These are phyloP conservation scores for Pitangus sulphuratus DNA, from an alignment of 2,797 vertebrate species.

Conservation along the genomic window DNA sequence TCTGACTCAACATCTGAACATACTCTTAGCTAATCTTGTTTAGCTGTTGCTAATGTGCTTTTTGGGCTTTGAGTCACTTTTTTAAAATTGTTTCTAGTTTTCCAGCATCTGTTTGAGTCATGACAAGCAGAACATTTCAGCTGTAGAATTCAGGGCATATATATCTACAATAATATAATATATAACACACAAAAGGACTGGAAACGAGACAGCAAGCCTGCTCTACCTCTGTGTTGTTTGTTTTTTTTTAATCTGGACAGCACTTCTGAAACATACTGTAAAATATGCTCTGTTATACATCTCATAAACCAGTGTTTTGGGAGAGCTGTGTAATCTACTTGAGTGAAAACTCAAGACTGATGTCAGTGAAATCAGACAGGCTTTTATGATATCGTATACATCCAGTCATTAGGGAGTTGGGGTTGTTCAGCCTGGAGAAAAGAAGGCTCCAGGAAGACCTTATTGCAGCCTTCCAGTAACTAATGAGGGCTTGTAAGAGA, in stretches of 20 bases:
- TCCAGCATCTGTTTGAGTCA: slow-evolving; percentile 1
- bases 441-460: neutral
- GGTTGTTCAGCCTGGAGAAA: neutral
- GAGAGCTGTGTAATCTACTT: neutral
- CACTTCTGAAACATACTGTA: neutral
- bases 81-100: neutral
- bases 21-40: neutral
- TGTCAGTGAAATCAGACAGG: neutral
- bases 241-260: neutral
- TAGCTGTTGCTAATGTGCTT: neutral
- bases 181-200: neutral
- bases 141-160: neutral
- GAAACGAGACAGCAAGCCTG: neutral
- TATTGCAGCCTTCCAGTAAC: neutral
- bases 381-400: neutral
- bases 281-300: neutral
- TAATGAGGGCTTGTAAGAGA: neutral
- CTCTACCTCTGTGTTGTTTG: neutral
- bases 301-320: neutral
- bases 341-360: neutral
- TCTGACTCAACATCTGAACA: neutral
- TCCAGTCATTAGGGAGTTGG: neutral
- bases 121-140: neutral
- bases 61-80: neutral
- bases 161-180: neutral